Conservation (phyloP, 2,113 vertebrate species). For the Chlorodrepanis virens region DNA sequence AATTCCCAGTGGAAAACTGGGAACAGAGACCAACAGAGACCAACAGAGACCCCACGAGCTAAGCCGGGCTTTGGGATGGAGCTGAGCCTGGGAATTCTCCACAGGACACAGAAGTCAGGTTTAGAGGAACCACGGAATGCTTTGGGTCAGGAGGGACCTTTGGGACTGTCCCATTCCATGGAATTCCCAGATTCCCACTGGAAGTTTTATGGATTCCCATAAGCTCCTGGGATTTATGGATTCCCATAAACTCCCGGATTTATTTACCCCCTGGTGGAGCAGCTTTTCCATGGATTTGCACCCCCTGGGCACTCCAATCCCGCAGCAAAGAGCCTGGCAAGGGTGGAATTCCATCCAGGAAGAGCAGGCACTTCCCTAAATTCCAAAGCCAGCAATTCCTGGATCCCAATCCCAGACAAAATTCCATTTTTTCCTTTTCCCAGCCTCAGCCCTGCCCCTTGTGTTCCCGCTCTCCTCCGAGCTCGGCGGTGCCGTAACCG, state of each 20-base stretch:
- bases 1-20: not conserved
- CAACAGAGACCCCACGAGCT: not conserved
- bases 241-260: not conserved
- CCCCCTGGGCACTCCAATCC: fast-evolving
- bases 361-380: not conserved
- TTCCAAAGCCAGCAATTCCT: fast-evolving
- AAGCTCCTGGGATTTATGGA: not conserved
- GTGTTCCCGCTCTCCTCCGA: not conserved
- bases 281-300: not conserved
- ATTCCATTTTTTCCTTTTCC: not conserved
- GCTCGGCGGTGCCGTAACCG: not conserved
- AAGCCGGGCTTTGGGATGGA: not conserved
- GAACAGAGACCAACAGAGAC: no score
- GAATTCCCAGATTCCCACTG: fast-evolving
- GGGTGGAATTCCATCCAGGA: fast-evolving
- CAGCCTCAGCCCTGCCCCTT: not conserved
- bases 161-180: fast-evolving
- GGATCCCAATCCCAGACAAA: not conserved
- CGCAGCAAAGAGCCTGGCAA: fast-evolving
- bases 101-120: not conserved
- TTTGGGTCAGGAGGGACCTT: no score
- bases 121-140: not conserved
- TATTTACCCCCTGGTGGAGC: not conserved
- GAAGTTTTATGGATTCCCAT: not conserved
- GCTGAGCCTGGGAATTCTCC: not conserved